Evolutionary conservation across 1,140 invertebrate species (phyloP), one percentile per base, ranked within the genome.

Genomic region (Caenorhabditis inopinata): DNA sequence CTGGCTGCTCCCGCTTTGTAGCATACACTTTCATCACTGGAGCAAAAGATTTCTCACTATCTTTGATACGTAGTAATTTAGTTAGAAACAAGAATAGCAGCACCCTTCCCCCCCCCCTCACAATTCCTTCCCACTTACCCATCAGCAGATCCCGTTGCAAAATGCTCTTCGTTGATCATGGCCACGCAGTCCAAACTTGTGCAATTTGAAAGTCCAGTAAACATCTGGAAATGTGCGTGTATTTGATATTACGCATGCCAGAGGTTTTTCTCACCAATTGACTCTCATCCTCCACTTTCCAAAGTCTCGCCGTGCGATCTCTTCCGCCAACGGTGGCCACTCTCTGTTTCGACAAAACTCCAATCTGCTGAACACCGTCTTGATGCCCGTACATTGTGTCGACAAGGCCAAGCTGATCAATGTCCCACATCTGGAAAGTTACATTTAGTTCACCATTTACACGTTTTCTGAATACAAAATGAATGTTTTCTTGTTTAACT

Each of bases 351-450:
- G 25, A 35, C 21, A 83, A 47, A 12, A 73, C 38, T 2, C 47
- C 51, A 46, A 83, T 74, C 29, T 75, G 49, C 12, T 45, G 32
- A 16, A 83, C 79, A 21, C 27, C 45, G 47, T 83, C 82, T n/a
- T 81, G 49, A 51, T 83, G 82, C 16, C 82, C 82, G 73, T 77
- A 82, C 76, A 81, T 81, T 42, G 82, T 82, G 73, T 83, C 82
- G 11, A 83, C 74, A 29, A 68, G 83, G 16, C 79, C 82, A 23
- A 82, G 29, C 48, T 83, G 82, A 53, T 83, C 82, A 1, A 82
- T 23, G 27, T 83, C 80, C 82, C 82, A 83, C 53, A 81, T 46
- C 80, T 83, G 62, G 27, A 77, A 51, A 7, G 38, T 7, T 18
- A 12, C 9, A 81, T 79, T 62, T 62, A 14, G 12, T 62, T 12